Evolutionary conservation across 2,888 invertebrate species (phyloP).

Genomic region (Andricus curvator): DNA sequence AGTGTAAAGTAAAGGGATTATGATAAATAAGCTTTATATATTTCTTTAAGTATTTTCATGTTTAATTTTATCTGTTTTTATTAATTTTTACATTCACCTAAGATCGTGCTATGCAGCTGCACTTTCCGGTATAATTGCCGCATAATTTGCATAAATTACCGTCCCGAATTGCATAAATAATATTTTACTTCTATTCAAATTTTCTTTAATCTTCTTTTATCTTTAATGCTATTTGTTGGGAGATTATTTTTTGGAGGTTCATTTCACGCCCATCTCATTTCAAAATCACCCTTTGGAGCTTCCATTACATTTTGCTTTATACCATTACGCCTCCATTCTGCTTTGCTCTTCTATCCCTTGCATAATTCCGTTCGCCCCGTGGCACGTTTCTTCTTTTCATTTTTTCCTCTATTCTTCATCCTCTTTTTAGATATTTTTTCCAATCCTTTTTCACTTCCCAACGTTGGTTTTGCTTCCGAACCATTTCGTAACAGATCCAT

Average conservation of each 20-base stretch:
- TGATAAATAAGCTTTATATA: too few species aligned
- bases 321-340: conserved; percentile 20
- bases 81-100: background rate
- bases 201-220: background rate
- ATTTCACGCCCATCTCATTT: conserved; percentile 19
- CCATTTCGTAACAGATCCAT: conserved; percentile 39
- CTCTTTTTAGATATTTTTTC: conserved; percentile 10
- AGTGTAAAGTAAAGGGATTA: too few species aligned
- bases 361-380: conserved; percentile 7
- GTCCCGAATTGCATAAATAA: background rate
- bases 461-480: conserved; percentile 43
- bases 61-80: too few species aligned
- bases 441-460: conserved; percentile 5
- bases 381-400: conserved; percentile 22
- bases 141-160: background rate
- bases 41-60: too few species aligned
- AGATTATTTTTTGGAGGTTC: conserved; percentile 7
- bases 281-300: conserved; percentile 27
- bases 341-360: conserved; percentile 23
- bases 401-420: conserved; percentile 2
- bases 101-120: background rate
- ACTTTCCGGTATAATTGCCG: background rate
- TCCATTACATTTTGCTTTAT: conserved; percentile 25
- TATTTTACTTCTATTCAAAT: background rate
- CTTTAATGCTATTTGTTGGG: background rate